Percentiles rank a stretch among this genome's conserved stretches.
These are phyloP conservation scores for Stercorarius parasiticus DNA, from an alignment of 2,113 vertebrate species.

Conservation along the genomic window DNA sequence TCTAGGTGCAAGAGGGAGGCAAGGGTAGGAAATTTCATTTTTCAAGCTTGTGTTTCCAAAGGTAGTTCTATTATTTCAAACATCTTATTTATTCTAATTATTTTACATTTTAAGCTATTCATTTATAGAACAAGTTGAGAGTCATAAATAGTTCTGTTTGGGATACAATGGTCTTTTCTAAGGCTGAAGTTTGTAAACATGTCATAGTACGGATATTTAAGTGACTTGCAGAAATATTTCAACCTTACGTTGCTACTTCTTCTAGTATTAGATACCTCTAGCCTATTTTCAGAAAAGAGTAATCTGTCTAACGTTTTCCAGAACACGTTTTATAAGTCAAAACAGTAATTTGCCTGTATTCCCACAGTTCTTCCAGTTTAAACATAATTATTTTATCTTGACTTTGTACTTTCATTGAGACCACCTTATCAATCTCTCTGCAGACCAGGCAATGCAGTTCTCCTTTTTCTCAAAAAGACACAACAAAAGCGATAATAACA, in stretches of 20 bases:
- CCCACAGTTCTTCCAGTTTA: not conserved
- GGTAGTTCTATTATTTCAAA: not conserved
- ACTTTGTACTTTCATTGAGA: not conserved
- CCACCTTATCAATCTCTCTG: not conserved
- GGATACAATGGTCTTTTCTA: not conserved
- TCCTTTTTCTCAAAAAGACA: not conserved
- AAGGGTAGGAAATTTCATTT: not conserved
- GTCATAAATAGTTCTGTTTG: not conserved
- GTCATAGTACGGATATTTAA: not conserved
- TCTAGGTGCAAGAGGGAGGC: not conserved
- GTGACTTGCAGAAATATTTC: not conserved
- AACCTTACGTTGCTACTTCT: not conserved
- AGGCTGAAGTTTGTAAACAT: not conserved
- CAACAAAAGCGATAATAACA: not conserved
- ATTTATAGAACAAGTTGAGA: not conserved
- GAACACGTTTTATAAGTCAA: not conserved
- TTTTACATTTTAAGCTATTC: not conserved
- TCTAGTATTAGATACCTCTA: not conserved
- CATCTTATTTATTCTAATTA: not conserved
- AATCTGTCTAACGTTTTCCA: slow-evolving; percentile 18
- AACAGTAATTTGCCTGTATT: not conserved
- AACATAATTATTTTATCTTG: not conserved
- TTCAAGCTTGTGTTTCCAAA: not conserved
- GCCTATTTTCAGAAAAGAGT: slow-evolving; percentile 14
- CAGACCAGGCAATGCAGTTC: not conserved